Base-by-base conservation (phyloP, 2,888 invertebrate species). In the Lepetodrilus schrolli region DNA sequence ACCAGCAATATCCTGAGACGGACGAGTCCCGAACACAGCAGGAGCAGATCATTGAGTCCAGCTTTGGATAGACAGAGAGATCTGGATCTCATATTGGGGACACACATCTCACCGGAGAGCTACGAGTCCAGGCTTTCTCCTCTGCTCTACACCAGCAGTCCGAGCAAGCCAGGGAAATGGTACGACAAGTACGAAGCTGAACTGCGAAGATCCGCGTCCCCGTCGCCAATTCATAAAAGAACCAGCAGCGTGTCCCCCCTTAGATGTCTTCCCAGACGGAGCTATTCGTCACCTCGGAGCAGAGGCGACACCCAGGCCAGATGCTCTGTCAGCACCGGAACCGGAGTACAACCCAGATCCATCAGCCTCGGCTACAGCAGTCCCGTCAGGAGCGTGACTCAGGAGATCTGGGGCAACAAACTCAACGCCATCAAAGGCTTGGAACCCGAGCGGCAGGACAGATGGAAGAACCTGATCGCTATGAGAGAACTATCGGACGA, bases 391-490 rank as follows among this genome's bases (percentile, higher is more conserved):
- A 85, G 84, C 66, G 84, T 85, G 2, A 82, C 82, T 20, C 82
- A 85, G 69, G 85, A 86, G 75, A 84, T 86, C 21, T 86, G 85
- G 84, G 85, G 83, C 13, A 78, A 82, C 58, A 81, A 79, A 36
- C 77, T 76, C 0, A 73, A 36, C 10, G 37, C 58, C 10, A 21
- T 75, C 43, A 74, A 73, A 73, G 81, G 80, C 50, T 76, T 84
- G 48, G 84, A 84, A 66, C 82, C 82, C 21, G 78, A 81, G 48
- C 79, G 83, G 69, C 82, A 81, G 36, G 82, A 81, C 30, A 78
- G 76, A 26, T 86, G 84, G 84, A 86, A 84, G 70, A 76, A 78
- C 71, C 72, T 87, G 43, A 82, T 84, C 21, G 75, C 82, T 4
- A 76, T 77, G 8, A 75, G 81, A 36, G 74, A 80, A 21, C 74